Conservation (phyloP, 2,113 vertebrate species). For the Naja naja region DNA sequence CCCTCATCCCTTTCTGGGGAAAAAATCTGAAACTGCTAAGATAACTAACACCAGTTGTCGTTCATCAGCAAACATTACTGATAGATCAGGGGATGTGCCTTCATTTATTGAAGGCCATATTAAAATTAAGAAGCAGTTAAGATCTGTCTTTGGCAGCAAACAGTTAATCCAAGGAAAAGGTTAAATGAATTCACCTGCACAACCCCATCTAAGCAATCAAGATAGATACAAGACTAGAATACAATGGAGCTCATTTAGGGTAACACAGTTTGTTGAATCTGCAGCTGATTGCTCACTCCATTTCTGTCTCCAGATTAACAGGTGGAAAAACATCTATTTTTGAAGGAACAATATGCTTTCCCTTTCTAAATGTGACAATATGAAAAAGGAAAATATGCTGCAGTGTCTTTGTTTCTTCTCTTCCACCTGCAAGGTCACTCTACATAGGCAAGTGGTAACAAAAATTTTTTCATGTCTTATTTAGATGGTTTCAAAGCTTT, state of each 20-base stretch:
- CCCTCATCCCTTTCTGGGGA: not conserved
- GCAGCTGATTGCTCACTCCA: not conserved
- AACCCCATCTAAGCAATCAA: not conserved
- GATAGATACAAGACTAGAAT: not conserved
- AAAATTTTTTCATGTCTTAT: not conserved
- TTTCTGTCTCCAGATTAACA: not conserved
- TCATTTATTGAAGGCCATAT: not conserved
- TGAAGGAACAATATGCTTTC: not conserved
- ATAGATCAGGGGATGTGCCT: not conserved
- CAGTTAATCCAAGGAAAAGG: not conserved
- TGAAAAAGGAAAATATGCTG: not conserved
- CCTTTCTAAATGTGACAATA: not conserved
- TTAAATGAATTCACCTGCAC: not conserved
- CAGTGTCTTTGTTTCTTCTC: not conserved
- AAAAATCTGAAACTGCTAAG: not conserved
- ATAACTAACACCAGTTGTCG: not conserved
- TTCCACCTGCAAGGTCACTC: not conserved
- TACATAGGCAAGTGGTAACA: not conserved
- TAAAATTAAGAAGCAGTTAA: not conserved
- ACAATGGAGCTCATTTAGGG: not conserved
- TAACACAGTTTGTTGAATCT: not conserved
- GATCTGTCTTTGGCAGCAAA: not conserved
- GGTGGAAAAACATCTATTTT: not conserved
- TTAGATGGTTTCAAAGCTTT: not conserved
- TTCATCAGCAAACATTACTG: not conserved